Percentiles rank a stretch among this genome's conserved stretches.
Conservation (phyloP, 2,888 invertebrate genomes). For the Lochmaea capreae region DNA sequence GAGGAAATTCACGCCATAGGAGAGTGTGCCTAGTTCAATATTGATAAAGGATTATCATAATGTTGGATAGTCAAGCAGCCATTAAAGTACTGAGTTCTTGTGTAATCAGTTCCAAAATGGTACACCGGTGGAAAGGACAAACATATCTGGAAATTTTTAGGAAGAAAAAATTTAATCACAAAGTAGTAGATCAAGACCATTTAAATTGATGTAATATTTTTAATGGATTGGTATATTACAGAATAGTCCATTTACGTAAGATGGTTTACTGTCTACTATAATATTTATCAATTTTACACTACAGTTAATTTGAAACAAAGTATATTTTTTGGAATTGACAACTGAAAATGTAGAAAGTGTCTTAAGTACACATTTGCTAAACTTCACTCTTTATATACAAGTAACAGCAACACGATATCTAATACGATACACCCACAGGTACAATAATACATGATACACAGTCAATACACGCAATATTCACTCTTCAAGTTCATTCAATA, state of each 20-base stretch:
- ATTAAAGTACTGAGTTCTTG: no score
- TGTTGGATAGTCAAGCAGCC: no score
- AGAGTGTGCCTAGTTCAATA: no score
- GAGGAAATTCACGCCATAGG: no score
- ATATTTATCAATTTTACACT: conserved; percentile 16
- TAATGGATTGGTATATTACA: conserved; percentile 11
- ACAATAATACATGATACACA: conserved; percentile 57
- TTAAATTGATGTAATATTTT: conserved; percentile 2
- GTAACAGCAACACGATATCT: conserved; percentile 60
- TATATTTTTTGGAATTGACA: conserved; percentile 25
- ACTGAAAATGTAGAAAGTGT: conserved; percentile 36
- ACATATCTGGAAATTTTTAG: background rate
- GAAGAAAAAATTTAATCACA: background rate
- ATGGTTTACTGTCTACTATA: conserved; percentile 9
- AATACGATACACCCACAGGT: conserved; percentile 60
- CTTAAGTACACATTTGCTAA: conserved; percentile 34
- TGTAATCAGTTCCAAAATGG: no score
- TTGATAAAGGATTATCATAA: no score
- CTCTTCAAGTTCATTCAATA: conserved; percentile 46
- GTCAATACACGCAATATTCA: conserved; percentile 39
- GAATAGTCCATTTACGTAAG: conserved; percentile 9
- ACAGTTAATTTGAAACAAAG: conserved; percentile 20
- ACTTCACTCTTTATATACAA: conserved; percentile 53
- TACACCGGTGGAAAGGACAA: background rate
- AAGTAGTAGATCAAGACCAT: background rate